Conservation (phyloP, 2,113 vertebrate genomes). For the cattle (Bos taurus) region DNA sequence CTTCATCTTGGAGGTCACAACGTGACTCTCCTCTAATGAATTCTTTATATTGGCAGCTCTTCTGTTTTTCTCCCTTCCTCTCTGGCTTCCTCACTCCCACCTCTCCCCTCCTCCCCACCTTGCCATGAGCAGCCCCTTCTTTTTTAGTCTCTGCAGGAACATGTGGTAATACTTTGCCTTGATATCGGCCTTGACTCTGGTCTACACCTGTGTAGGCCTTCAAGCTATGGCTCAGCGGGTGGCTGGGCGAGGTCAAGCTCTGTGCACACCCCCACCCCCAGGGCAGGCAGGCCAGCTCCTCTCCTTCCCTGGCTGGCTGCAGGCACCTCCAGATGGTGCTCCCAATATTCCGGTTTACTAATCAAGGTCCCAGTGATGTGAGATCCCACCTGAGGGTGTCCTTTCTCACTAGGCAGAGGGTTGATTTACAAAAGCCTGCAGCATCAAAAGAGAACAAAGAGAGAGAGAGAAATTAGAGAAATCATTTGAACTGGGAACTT, state of each 20-base stretch:
- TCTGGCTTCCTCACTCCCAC: neutral
- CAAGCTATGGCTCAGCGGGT: neutral
- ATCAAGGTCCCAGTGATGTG: neutral
- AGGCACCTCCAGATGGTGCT: neutral
- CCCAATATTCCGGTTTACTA: neutral
- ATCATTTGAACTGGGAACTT: neutral
- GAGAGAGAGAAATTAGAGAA: neutral
- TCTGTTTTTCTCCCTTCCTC: constrained; percentile 71
- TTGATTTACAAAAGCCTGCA: neutral
- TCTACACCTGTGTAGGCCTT: constrained; percentile 71
- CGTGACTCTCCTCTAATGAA: constrained; percentile 80
- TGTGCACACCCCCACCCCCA: neutral
- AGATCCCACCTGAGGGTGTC: neutral
- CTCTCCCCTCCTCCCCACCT: neutral
- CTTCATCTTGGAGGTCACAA: constrained; percentile 77
- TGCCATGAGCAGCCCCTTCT: neutral
- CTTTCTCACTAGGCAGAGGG: neutral
- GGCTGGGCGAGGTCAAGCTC: neutral
- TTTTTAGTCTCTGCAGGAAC: constrained; percentile 59
- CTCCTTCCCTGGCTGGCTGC: neutral
- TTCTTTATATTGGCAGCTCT: constrained; percentile 83
- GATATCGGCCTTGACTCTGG: constrained; percentile 46
- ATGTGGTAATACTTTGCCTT: constrained; percentile 75
- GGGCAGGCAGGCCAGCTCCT: fast-evolving
- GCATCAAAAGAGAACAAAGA: neutral